phyloP scores from a whole-genome alignment of 2,888 invertebrate genomes.

The Volucella inanis region DNA sequence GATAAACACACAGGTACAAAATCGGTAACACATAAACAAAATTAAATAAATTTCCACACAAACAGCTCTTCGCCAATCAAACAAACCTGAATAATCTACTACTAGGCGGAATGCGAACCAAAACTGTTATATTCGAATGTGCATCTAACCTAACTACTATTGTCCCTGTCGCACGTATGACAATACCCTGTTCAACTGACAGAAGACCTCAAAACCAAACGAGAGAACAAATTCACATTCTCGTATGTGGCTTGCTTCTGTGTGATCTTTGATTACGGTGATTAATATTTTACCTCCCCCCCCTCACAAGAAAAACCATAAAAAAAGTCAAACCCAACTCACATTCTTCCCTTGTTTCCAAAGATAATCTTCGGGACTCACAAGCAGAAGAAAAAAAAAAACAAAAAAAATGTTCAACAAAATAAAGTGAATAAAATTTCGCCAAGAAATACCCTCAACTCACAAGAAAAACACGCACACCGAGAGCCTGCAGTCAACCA shows the following conservation, averaged over 20 bases:
- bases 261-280: conserved; percentile 70
- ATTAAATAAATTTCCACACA: not conserved
- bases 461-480: conserved; percentile 45
- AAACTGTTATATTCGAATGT: conserved; percentile 41
- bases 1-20: no score
- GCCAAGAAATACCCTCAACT: conserved; percentile 14
- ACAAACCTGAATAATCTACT: conserved; percentile 54
- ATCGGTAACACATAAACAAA: no score
- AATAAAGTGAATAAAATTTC: conserved; percentile 41
- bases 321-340: not conserved
- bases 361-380: not conserved
- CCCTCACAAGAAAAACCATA: conserved; percentile 16
- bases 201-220: conserved; percentile 51
- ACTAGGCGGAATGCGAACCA: conserved; percentile 25
- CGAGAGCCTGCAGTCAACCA: not conserved
- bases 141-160: not conserved
- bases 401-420: conserved; percentile 26
- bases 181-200: conserved; percentile 66
- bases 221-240: conserved; percentile 67
- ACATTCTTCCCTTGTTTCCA: conserved; percentile 7
- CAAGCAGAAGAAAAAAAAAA: not conserved
- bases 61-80: not conserved
- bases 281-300: conserved; percentile 54
- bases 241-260: conserved; percentile 71
- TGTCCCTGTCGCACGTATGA: conserved; percentile 57